Evolutionary conservation across 2,888 invertebrate genomes (phyloP).

Genomic region (Tiliacea citrago): DNA sequence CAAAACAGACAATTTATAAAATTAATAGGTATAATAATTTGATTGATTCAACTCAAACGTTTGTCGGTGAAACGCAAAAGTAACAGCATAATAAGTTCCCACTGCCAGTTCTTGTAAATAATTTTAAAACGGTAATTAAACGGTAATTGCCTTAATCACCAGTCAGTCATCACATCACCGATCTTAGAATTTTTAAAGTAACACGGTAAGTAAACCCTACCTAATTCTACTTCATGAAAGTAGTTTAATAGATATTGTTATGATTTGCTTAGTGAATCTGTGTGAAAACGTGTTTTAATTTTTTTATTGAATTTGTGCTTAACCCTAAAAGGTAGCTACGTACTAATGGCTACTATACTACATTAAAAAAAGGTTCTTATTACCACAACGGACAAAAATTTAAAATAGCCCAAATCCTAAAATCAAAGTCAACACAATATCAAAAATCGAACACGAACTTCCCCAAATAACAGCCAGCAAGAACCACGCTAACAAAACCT

Average conservation of each 20-base stretch:
- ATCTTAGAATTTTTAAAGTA: conserved; percentile 28
- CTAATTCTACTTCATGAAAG: neutral
- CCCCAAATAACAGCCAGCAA: conserved; percentile 26
- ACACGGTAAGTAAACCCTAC: neutral
- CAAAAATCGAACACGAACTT: conserved; percentile 31
- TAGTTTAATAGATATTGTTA: neutral
- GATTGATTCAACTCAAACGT: conserved; percentile 6
- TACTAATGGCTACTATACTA: no score
- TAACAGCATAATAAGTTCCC: conserved; percentile 54
- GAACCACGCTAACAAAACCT: conserved; percentile 25
- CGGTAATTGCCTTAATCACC: conserved; percentile 52
- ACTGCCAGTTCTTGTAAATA: conserved; percentile 43
- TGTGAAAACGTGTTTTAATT: neutral
- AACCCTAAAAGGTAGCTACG: no score
- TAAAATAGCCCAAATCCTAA: neutral
- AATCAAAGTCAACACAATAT: conserved; percentile 9
- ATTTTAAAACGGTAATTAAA: conserved; percentile 53
- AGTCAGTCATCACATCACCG: conserved; percentile 14
- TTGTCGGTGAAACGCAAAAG: conserved; percentile 56
- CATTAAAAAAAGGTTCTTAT: neutral
- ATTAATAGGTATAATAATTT: conserved; percentile 1
- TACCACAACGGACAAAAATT: neutral
- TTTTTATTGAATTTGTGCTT: neutral
- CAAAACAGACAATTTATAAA: neutral
- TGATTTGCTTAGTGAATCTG: neutral